Base-by-base conservation (phyloP, 2,113 vertebrate genomes). In the Genyomyrus donnyi region DNA sequence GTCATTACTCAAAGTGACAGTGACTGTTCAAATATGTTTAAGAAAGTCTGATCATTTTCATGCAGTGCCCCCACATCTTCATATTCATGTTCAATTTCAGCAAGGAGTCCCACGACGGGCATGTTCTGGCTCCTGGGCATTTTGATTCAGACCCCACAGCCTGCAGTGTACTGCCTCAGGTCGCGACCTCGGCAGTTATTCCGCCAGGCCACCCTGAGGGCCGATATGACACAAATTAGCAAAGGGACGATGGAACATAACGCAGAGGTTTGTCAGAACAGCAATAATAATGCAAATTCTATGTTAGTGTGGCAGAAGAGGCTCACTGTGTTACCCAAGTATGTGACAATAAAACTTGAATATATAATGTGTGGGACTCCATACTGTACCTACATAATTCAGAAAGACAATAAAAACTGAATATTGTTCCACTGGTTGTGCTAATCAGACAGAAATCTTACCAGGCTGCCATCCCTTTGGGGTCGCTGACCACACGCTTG, bases 391-490 rank as follows among this genome's bases (percentile, higher is more conserved):
- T 3, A 0, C 10, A 27, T 10, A 49, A 11, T 48, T 24, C 45
- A 80, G 31, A 80, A 24, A 85, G 50, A 52, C 15, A 52, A 52
- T 52, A 48, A 45, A 39, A 42, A 24, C 21, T 85, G 45, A 49
- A 80, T 1, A 39, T 80, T 39, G 15, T 39, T 80, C 74, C 11
- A 80, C 11, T 2, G 4, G 6, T 3, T 15, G 13, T 80, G 31
- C n/a, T 80, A 80, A 56, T 56, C 53, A 56, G 1, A 56, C 50
- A 3, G 10, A n/a, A 31, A 27, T 88, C 91, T 90, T 92, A 94
- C 93, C 94, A 94, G 8, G 91, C 93, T 6, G 42, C 49, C 66
- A 94, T 93, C 17, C 93, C 93, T 46, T 94, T 91, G n/a, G 91
- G 92, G 85, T 94, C 92, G 1, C 24, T 74, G 50, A 92, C 92